These are phyloP conservation scores for Oncopeltus fasciatus DNA, from an alignment of 1,140 invertebrate species.

Conservation along the genomic window DNA sequence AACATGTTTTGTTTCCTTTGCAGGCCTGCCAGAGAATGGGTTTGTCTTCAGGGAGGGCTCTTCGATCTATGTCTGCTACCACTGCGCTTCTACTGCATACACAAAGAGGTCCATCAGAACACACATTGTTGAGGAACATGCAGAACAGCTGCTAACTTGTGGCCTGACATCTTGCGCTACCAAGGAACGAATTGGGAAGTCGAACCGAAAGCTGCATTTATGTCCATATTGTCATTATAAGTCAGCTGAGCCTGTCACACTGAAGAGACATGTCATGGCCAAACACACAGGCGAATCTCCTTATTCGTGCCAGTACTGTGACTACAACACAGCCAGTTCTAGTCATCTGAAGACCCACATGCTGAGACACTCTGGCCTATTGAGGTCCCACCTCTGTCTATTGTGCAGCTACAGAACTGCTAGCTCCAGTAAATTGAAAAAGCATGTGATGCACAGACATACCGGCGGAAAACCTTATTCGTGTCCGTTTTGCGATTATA, in stretches of 20 bases:
- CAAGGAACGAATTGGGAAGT: too few species aligned
- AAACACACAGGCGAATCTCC: background rate
- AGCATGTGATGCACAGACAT: background rate
- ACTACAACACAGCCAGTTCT: background rate
- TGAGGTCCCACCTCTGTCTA: too few species aligned
- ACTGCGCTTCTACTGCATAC: too few species aligned
- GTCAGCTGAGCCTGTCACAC: background rate
- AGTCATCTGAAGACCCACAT: background rate
- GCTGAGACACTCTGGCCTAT: background rate
- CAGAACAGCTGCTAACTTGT: too few species aligned
- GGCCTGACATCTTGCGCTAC: too few species aligned
- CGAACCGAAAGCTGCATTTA: background rate
- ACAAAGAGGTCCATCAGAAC: too few species aligned
- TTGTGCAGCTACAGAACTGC: background rate
- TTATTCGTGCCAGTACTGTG: background rate
- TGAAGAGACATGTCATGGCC: background rate
- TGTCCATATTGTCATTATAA: background rate
- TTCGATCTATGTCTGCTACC: too few species aligned
- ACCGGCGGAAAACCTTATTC: background rate
- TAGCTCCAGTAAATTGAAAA: background rate
- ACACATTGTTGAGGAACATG: too few species aligned
- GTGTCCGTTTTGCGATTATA: background rate
- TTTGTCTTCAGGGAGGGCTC: too few species aligned
- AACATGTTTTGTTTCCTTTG: too few species aligned
- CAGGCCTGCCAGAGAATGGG: too few species aligned